Percentiles rank a stretch among this genome's conserved stretches.
phyloP scores from a whole-genome alignment of 2,113 vertebrate genomes.

The Tylochromis polylepis region DNA sequence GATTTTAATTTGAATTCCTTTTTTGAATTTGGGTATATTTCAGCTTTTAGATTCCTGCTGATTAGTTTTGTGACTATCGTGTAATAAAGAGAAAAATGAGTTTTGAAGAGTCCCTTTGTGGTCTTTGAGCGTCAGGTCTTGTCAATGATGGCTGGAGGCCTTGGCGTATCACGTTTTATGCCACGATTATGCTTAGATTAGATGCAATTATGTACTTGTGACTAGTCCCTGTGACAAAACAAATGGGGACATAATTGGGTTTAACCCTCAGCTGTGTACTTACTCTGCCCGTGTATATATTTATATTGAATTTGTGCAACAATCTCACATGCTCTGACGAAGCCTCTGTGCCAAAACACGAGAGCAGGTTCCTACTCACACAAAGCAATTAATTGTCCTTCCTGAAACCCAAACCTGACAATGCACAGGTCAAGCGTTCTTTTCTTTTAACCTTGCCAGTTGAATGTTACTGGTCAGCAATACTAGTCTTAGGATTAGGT shows the following conservation, averaged over 20 bases:
- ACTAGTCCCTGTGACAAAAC: background rate
- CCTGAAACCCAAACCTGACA: background rate
- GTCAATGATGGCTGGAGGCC: background rate
- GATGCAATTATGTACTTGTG: background rate
- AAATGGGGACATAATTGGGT: background rate
- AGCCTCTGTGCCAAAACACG: background rate
- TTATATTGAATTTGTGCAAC: background rate
- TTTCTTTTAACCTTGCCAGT: background rate
- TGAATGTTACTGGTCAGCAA: no score
- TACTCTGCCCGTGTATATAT: background rate
- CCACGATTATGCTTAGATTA: background rate
- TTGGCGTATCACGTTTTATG: background rate
- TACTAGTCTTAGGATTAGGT: background rate
- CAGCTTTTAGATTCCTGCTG: background rate
- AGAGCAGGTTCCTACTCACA: background rate
- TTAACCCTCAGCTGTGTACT: background rate
- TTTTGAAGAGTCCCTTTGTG: background rate
- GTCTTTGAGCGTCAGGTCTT: background rate
- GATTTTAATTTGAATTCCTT: background rate
- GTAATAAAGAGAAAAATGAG: background rate
- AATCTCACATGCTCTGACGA: background rate
- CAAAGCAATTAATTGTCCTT: background rate
- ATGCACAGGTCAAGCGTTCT: background rate
- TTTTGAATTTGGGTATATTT: background rate
- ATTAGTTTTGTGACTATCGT: background rate